phyloP scores from a whole-genome alignment of 2,797 vertebrate species.

The Alectoris magna region DNA sequence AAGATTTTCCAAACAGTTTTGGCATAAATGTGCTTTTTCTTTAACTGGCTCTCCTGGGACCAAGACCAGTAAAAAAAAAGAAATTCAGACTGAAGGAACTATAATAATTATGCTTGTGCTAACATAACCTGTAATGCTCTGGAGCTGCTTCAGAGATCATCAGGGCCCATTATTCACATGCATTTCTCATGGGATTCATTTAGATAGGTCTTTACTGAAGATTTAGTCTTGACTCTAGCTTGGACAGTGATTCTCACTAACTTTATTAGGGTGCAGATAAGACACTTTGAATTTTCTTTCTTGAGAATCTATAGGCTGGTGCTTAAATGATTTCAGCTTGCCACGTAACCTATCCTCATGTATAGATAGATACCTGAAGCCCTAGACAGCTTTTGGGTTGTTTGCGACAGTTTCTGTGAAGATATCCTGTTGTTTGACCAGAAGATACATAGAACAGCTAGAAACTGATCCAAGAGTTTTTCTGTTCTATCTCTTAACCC shows the following conservation, averaged over 20 bases:
- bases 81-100: neutral
- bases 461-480: neutral
- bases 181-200: neutral
- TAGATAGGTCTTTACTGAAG: neutral
- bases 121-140: neutral
- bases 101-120: neutral
- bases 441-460: neutral
- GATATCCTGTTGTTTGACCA: neutral
- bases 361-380: neutral
- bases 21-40: neutral
- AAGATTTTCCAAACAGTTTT: neutral
- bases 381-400: neutral
- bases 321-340: neutral
- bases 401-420: neutral
- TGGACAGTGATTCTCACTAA: neutral
- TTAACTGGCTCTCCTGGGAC: neutral
- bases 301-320: neutral
- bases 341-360: neutral
- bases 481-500: neutral
- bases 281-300: neutral
- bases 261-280: neutral
- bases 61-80: neutral
- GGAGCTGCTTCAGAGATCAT: neutral
- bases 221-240: neutral
- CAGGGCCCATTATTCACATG: neutral